A percentile compares a stretch with the other conserved stretches of the same genome.
Conservation (phyloP, 2,888 invertebrate species). For the Hydrotaea cyrtoneurina region DNA sequence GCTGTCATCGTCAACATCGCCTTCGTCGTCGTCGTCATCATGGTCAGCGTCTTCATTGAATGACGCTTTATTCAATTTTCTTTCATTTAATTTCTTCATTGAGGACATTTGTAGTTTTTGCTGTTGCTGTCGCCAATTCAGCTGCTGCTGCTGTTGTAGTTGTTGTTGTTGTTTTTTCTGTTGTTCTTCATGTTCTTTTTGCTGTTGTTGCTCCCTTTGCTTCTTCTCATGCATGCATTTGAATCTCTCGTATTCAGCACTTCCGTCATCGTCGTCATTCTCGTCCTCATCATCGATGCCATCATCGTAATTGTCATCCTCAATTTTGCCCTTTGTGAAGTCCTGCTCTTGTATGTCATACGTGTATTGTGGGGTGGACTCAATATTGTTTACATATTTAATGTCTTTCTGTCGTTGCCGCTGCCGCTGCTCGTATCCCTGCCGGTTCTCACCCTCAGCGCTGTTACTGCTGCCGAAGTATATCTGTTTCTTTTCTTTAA, state of each 20-base stretch:
- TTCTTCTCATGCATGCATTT: conserved; percentile 59
- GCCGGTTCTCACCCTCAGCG: conserved; percentile 4
- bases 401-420: conserved; percentile 37
- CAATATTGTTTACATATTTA: conserved; percentile 55
- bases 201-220: conserved; percentile 54
- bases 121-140: conserved; percentile 25
- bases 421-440: background rate
- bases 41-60: conserved; percentile 36
- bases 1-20: conserved; percentile 41
- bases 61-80: conserved; percentile 34
- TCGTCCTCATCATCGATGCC: conserved; percentile 55
- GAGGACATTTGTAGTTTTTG: conserved; percentile 30
- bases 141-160: conserved; percentile 66
- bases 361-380: conserved; percentile 52
- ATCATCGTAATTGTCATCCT: conserved; percentile 23
- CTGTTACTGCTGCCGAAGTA: background rate
- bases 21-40: conserved; percentile 43
- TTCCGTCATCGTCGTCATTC: conserved; percentile 60
- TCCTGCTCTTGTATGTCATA: conserved; percentile 21
- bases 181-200: conserved; percentile 41
- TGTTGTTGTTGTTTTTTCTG: background rate
- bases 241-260: conserved; percentile 63
- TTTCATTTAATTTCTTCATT: conserved; percentile 44
- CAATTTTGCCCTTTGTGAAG: background rate
- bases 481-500: conserved; percentile 33